Evolutionary conservation across 30 jellyfish, hydroid and myxozoan species (phyloP).

Genomic region (Hydractinia echinata): DNA sequence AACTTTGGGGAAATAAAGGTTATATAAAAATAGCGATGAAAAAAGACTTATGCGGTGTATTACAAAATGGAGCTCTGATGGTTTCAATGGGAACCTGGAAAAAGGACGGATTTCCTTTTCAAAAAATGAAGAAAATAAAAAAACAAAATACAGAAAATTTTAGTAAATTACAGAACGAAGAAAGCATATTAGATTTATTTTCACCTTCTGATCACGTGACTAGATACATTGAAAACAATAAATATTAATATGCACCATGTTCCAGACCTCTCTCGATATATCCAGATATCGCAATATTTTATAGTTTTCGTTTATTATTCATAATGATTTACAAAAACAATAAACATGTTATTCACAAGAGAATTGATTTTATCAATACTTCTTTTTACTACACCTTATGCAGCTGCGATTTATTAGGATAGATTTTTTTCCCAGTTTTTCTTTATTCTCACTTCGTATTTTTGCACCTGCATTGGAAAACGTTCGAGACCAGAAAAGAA

Average conservation of each 20-base stretch:
- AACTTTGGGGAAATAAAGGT: conserved; percentile 84
- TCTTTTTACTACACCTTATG: no score
- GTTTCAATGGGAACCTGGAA: conserved; percentile 31
- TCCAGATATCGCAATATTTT: no score
- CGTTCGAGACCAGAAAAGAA: no score
- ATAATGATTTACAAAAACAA: no score
- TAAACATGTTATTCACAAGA: no score
- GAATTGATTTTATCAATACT: no score
- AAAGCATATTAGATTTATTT: conserved; percentile 12
- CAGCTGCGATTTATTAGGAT: no score
- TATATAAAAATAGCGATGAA: conserved; percentile 54
- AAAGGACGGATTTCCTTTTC: conserved; percentile 30
- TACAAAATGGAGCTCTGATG: conserved; percentile 39
- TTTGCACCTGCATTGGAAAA: no score
- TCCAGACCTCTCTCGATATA: no score
- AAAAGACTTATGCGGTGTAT: conserved; percentile 47
- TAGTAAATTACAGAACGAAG: not conserved
- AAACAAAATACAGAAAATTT: not conserved
- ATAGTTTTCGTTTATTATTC: no score
- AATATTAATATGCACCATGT: not conserved
- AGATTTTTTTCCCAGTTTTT: no score
- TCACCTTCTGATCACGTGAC: conserved; percentile 24
- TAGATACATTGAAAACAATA: not conserved
- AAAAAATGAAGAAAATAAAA: conserved; percentile 21
- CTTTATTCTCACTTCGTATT: no score